Base-by-base conservation (phyloP, 2,113 vertebrate genomes). In the Hydrolagus affinis region DNA sequence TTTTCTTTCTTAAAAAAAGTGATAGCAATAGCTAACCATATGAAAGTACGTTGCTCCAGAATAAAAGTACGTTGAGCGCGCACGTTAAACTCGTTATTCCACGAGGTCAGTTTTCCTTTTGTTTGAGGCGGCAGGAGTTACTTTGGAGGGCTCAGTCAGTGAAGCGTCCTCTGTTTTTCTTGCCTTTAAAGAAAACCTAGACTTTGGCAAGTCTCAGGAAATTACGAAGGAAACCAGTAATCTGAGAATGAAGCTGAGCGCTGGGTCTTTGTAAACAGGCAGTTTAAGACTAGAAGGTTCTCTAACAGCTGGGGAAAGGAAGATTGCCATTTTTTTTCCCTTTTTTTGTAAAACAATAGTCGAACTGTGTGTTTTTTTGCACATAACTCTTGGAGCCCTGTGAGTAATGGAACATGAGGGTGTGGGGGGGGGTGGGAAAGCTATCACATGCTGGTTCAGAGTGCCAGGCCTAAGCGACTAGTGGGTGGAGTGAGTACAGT, bases 191-290 rank as follows among this genome's bases (percentile, higher is more conserved):
- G 86, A 62, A n/a, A 32, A 87, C 25, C 17, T 7, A 23, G 74
- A 44, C 17, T 59, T 6, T 68, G 66, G 75, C 19, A 60, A 85
- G 76, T 85, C 75, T 86, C 87, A 70, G 88, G 86, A 88, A 87
- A 85, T 85, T 86, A 32, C 85, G 74, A 86, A 86, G 86, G 87
- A 88, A 90, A 88, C 70, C 69, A 88, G 88, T 88, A 88, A 87
- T 87, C 85, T 88, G 88, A 90, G 89, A 87, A 85, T 87, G 87
- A 23, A 75, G 1, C 11, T 1, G 57, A 0, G 0, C 9, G 32
- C 66, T 60, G 4, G 0, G 85, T 30, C 56, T 56, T 62, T 64
- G 72, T 57, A 56, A 62, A n/a, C 28, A 86, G 60, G 25, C 87
- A 60, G 15, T 60, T 77, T 83, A 68, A 44, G 66, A 71, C 1